Evolutionary conservation across 2,113 vertebrate genomes (phyloP).

Genomic region (Scophthalmus maximus): DNA sequence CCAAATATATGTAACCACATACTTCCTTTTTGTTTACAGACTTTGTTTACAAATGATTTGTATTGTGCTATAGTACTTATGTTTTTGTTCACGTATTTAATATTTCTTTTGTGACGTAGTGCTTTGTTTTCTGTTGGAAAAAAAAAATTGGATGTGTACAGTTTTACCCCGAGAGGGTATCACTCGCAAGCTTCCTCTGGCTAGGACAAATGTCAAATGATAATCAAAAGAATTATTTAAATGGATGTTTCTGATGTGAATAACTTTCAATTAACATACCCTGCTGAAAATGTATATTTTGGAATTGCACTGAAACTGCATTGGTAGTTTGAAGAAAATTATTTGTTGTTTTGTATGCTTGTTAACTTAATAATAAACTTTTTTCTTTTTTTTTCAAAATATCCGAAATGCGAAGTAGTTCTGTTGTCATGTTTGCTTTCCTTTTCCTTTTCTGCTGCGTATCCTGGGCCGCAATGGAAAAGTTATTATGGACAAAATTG

Average conservation of each 20-base stretch:
- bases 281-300: constrained; percentile 82
- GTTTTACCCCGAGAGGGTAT: constrained; percentile 71
- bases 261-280: constrained; percentile 74
- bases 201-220: constrained; percentile 69
- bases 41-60: constrained; percentile 72
- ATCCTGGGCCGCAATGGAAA: background rate
- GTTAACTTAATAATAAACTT: constrained; percentile 82
- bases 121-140: constrained; percentile 54
- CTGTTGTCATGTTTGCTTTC: background rate
- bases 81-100: constrained; percentile 71
- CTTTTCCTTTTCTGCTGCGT: background rate
- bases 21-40: constrained; percentile 60
- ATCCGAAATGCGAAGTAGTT: background rate
- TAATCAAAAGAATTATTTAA: constrained; percentile 72
- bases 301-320: constrained; percentile 82
- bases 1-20: constrained; percentile 72
- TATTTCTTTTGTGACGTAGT: constrained; percentile 65
- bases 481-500: background rate
- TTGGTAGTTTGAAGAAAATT: constrained; percentile 70
- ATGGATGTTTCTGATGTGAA: constrained; percentile 66
- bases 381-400: constrained; percentile 66
- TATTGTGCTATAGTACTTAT: constrained; percentile 56
- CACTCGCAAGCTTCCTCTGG: constrained; percentile 69
- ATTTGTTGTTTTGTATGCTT: constrained; percentile 82
- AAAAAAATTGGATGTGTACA: constrained; percentile 47